Conservation (phyloP, 2,888 invertebrate genomes). For the Papilio elwesi region DNA sequence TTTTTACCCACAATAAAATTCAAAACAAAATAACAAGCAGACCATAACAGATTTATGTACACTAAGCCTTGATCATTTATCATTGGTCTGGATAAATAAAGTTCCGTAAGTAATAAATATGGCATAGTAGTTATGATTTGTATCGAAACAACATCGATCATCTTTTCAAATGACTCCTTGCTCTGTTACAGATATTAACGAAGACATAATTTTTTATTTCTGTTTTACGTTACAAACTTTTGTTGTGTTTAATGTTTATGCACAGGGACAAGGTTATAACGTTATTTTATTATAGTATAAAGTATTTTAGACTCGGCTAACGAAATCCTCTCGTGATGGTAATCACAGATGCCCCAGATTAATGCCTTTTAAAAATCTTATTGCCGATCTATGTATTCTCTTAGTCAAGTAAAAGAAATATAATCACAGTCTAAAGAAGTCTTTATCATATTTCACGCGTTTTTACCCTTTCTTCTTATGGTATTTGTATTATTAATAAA, state of each 20-base stretch:
- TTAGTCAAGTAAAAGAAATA: too few species aligned
- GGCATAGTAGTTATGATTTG: conserved; percentile 15
- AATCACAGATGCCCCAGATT: too few species aligned
- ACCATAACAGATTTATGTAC: conserved; percentile 5
- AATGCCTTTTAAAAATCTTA: too few species aligned
- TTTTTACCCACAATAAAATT: neutral
- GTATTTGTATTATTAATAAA: neutral
- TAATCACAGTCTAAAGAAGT: too few species aligned
- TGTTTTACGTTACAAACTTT: neutral
- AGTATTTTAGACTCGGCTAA: too few species aligned
- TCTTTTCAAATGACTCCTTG: conserved; percentile 14
- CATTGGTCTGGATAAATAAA: conserved; percentile 7
- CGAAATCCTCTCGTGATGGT: too few species aligned
- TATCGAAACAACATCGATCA: conserved; percentile 11
- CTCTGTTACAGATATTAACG: neutral
- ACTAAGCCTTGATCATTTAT: conserved; percentile 7
- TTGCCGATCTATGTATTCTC: too few species aligned
- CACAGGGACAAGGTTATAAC: neutral
- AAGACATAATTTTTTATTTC: neutral
- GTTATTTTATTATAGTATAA: too few species aligned
- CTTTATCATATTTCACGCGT: too few species aligned
- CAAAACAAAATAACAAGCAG: neutral
- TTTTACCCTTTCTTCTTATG: neutral
- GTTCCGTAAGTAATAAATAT: conserved; percentile 22
- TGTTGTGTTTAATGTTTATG: neutral